Evolutionary conservation across 2,888 invertebrate species (phyloP), one percentile per base, ranked within the genome.

Genomic region (Strigamia crassipes): DNA sequence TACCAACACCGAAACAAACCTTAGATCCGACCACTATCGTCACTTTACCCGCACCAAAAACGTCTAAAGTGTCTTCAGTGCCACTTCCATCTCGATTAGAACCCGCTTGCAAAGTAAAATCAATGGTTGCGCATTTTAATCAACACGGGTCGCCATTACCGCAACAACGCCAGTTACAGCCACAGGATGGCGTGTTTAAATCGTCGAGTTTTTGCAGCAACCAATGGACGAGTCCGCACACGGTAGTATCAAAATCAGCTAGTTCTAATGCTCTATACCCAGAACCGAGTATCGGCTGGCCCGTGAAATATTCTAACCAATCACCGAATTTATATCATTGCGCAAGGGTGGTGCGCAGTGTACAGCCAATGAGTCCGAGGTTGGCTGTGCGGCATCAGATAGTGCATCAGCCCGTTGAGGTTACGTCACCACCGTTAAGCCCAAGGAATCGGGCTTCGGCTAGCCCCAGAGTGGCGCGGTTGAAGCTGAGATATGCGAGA

Each of bases 401-500:
- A 18, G 2, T 2, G 23, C 61, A 61, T 18, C 61, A 18, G 4
- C 8, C 4, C 56, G 18, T 61, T 5, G 61, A 61, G 6, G 61
- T 61, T 9, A 5, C 61, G 9, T 38, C 31, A 5, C 78, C 38
- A n/a, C 78, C 78, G 10, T n/a, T 34, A 2, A 78, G 78, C n/a
- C 78, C 78, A 5, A 9, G 78, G 10, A 38, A 5, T 3, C 31
- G 78, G 23, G 27, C 78, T 1, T 27, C 34, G 5, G 78, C 78
- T 15, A 31, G 61, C 18, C 61, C 61, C 9, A 15, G 61, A 10
- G 61, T 61, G 2, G 18, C 61, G 23, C 18, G 61, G n/a, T n/a
- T 90, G n/a, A 91, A 91, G 83, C 88, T 94, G 12, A 90, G 91
- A 84, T 91, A 90, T 82, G 94, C 94, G 0, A 92, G 93, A 85